A percentile compares a stretch with the other conserved stretches of the same genome.
phyloP scores from a whole-genome alignment of 2,113 vertebrate genomes.

The Peromyscus maniculatus region DNA sequence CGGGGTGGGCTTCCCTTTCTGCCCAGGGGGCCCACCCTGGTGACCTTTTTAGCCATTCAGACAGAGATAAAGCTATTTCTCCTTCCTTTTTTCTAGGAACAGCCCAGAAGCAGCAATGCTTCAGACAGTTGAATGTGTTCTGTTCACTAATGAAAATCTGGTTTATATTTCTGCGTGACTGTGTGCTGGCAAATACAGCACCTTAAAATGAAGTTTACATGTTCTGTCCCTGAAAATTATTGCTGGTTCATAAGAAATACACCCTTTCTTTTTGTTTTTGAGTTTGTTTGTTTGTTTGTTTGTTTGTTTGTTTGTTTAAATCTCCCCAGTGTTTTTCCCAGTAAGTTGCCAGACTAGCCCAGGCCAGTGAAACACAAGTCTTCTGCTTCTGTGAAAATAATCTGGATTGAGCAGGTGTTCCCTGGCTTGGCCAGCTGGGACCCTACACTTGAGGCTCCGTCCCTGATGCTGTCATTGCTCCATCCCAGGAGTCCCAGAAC shows the following conservation, averaged over 20 bases:
- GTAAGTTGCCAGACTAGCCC: not conserved
- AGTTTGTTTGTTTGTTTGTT: conserved; percentile 5
- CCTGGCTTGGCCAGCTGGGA: not conserved
- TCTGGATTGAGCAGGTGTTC: not conserved
- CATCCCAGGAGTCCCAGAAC: not conserved
- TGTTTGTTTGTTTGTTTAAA: conserved; percentile 19
- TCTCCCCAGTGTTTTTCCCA: not conserved
- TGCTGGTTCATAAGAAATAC: conserved; percentile 18
- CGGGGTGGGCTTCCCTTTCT: not conserved
- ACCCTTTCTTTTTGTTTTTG: not conserved
- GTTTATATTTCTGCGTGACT: conserved; percentile 59
- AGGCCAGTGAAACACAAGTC: not conserved
- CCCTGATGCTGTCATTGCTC: not conserved
- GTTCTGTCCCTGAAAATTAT: conserved; percentile 53
- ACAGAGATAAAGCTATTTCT: conserved; percentile 61
- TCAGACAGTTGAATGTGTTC: conserved; percentile 38
- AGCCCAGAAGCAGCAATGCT: not conserved
- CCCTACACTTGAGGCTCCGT: not conserved
- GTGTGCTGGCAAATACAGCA: conserved; percentile 49
- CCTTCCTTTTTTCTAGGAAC: conserved; percentile 16
- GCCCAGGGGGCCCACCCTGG: not conserved
- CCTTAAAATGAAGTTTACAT: conserved; percentile 68
- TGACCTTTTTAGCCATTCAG: conserved; percentile 70
- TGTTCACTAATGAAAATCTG: conserved; percentile 59
- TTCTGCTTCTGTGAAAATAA: not conserved